Evolutionary conservation across 2,888 invertebrate genomes (phyloP), one percentile per base, ranked within the genome.

Genomic region (Nemotelus nigrinus): DNA sequence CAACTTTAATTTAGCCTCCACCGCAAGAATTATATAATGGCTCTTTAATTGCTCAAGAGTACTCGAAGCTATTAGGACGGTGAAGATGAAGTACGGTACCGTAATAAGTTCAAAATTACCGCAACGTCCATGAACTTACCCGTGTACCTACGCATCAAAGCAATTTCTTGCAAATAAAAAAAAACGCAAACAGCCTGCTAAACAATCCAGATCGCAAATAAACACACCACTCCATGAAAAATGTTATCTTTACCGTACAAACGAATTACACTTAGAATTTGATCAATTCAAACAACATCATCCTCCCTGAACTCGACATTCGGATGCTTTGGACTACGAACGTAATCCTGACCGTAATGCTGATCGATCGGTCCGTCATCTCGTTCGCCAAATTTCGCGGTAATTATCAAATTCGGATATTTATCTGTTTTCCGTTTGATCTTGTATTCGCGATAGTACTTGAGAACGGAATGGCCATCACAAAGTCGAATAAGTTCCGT

Each of bases 371-470:
- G 25, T 0, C 55, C 64, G 7, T 76, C 55, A 7, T 63, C 53
- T 53, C 5, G 1, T 55, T 68, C 43, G 2, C 63, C 53, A 45
- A 8, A 63, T 50, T 76, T 75, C 6, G 63, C 78, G 2, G 78
- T 76, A 39, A 78, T 47, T 3, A 78, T 67, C 58, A 78, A 60
- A 55, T 53, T 78, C 44, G 50, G 67, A 63, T 68, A 78, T 78
- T 76, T 78, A 7, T 53, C 43, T n/a, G 58, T 55, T 58, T 70
- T 78, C 2, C 60, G 55, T 58, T 55, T 76, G 25, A 78, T 74
- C 50, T 76, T 67, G 48, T 63, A 76, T 47, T 67, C 70, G 2
- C 68, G 58, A 45, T 78, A 78, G 53, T 57, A 63, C 60, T 55
- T 45, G 3, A 78, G 25, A 5, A 57, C 41, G 3, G n/a, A 47